phyloP scores from a whole-genome alignment of 92 coral and sea anemone genomes.

The Palythoa grandiflora region DNA sequence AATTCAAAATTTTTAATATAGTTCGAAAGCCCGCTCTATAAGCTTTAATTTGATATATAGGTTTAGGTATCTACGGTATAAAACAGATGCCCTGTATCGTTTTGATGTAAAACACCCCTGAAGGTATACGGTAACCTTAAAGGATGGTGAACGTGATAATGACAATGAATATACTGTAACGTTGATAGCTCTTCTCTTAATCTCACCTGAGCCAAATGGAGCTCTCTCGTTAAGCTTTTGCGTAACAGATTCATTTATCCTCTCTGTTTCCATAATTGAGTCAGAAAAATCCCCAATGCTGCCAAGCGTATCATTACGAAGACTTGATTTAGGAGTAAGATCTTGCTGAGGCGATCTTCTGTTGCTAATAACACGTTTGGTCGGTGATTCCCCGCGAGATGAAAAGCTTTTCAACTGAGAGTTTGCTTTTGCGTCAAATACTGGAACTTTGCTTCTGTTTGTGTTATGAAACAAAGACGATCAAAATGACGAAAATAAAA shows the following conservation, averaged over 20 bases:
- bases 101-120: too few species aligned
- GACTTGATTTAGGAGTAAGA: neutral
- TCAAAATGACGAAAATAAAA: neutral
- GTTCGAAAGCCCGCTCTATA: too few species aligned
- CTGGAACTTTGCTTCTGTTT: constrained; percentile 87
- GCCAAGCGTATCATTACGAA: constrained; percentile 20
- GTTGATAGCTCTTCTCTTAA: neutral
- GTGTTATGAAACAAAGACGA: neutral
- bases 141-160: neutral
- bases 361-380: constrained; percentile 61
- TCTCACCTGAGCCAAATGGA: constrained; percentile 24
- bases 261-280: constrained; percentile 21
- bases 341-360: constrained; percentile 40
- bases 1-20: too few species aligned
- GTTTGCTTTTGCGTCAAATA: constrained; percentile 58
- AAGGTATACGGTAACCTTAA: too few species aligned
- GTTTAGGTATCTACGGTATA: too few species aligned
- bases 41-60: too few species aligned
- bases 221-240: constrained; percentile 16
- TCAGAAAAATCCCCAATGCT: constrained; percentile 51
- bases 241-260: constrained; percentile 5
- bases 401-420: constrained; percentile 47
- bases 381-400: constrained; percentile 65
- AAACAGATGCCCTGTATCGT: too few species aligned
- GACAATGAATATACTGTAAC: too few species aligned